Base-by-base conservation (phyloP, 2,888 invertebrate genomes). In the Pomacea canaliculata region DNA sequence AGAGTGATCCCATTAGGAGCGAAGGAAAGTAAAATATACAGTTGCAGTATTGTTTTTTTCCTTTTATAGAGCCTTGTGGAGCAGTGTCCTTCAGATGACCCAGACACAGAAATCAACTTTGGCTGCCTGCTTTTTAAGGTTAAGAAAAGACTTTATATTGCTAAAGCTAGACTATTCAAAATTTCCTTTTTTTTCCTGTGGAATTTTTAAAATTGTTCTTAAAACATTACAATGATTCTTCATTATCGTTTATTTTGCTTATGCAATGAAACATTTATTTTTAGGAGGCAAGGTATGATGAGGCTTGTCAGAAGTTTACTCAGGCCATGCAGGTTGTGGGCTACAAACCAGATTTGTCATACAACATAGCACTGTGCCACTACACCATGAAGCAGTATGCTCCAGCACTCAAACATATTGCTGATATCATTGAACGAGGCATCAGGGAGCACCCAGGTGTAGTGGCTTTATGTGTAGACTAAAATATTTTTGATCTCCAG, bases 71-170 rank as follows among this genome's bases (percentile, higher is more conserved):
- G 95, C 88, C 92, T 98, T 18, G 94, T 99, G 0, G 97, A 98
- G 88, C 95, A 96, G 82, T 96, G 96, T 86, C 93, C 95, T 3
- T 91, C 93, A 74, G 97, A 97, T 89, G 98, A 98, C 90, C 94
- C 96, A 0, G 98, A 98, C 85, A 97, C 96, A 69, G 96, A 98
- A 86, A 95, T 98, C 59, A 99, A 99, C 91, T 94, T 97, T 75
- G 99, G 97, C 3, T 99, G 99, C 91, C 92, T 99, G 49, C 92
- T 98, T 0, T 99, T 95, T 89, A 99, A 99, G 93, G 96, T 96
- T 76, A 68, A 12, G 16, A 68, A 27, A 12, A 37, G n/a, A n/a
- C 49, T n/a, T n/a, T 67, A 23, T 18, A 18, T 18, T 67, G 5
- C 16, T n/a, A 67, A 18, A 67, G 2, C 27, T 18, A 23, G 23